These are phyloP conservation scores for Lepidonotus clava DNA, from an alignment of 2,888 invertebrate species.

Conservation along the genomic window DNA sequence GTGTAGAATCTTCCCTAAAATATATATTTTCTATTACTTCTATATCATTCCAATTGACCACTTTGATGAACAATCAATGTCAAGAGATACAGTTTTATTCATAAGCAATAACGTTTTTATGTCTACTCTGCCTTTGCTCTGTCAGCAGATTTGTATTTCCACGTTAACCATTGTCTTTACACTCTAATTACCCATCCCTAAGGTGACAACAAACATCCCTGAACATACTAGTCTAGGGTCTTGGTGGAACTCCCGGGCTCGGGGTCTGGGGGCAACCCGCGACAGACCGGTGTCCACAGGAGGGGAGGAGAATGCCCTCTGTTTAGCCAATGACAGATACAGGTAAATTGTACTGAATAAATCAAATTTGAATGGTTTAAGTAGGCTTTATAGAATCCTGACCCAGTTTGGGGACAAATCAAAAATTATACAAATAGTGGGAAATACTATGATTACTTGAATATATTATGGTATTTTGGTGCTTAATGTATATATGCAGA, in stretches of 20 bases:
- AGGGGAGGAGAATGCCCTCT: conserved; percentile 68
- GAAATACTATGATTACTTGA: neutral
- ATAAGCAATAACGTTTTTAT: no score
- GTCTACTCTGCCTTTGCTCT: no score
- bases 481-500: no score
- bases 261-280: conserved; percentile 68
- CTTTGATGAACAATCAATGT: no score
- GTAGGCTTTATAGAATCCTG: neutral
- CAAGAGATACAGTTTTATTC: no score
- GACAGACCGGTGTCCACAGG: conserved; percentile 65
- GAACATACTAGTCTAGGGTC: conserved; percentile 63
- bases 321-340: conserved; percentile 60
- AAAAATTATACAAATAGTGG: neutral
- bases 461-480: no score
- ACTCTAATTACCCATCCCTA: no score
- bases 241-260: conserved; percentile 64
- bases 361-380: neutral
- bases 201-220: conserved; percentile 51
- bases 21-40: no score
- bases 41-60: no score
- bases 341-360: neutral
- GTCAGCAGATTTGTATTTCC: no score
- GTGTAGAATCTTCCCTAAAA: no score
- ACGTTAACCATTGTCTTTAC: no score
- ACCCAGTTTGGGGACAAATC: neutral